Percentiles rank a stretch among this genome's conserved stretches.
phyloP scores from a whole-genome alignment of 2,797 vertebrate genomes.

The Simalia tracyae region DNA sequence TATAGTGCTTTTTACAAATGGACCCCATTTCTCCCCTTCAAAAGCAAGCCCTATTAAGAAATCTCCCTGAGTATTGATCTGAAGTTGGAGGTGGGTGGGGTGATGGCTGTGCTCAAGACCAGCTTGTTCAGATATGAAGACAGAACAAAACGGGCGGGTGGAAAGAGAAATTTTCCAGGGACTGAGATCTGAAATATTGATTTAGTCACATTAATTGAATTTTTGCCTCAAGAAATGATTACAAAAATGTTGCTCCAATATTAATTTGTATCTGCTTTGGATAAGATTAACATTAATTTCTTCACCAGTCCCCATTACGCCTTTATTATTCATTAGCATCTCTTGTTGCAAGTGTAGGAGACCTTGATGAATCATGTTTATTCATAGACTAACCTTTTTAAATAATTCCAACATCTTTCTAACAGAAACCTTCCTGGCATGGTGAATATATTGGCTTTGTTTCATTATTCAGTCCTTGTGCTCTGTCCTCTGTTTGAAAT shows the following conservation, averaged over 20 bases:
- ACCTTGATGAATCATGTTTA: slow-evolving; percentile 98
- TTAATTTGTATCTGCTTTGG: slow-evolving; percentile 89
- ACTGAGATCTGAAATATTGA: slow-evolving; percentile 85
- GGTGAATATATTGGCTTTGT: slow-evolving; percentile 92
- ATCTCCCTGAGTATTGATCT: slow-evolving; percentile 63
- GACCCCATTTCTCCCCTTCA: slow-evolving; percentile 47
- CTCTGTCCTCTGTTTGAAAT: slow-evolving; percentile 87
- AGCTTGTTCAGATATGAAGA: slow-evolving; percentile 65
- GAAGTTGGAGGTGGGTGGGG: slow-evolving; percentile 36
- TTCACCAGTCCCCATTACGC: slow-evolving; percentile 82
- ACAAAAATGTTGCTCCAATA: slow-evolving; percentile 87
- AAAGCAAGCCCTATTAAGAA: slow-evolving; percentile 56
- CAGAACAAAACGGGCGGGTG: slow-evolving; percentile 57
- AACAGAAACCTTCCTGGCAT: slow-evolving; percentile 92
- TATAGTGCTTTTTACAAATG: slow-evolving; percentile 58
- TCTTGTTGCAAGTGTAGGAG: slow-evolving; percentile 87
- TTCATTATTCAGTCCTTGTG: slow-evolving; percentile 95
- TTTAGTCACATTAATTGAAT: slow-evolving; percentile 89
- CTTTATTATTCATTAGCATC: slow-evolving; percentile 97
- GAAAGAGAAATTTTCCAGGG: slow-evolving; percentile 71
- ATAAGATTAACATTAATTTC: slow-evolving; percentile 85
- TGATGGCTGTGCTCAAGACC: slow-evolving; percentile 59
- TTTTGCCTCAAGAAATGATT: slow-evolving; percentile 90
- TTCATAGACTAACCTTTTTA: slow-evolving; percentile 99
- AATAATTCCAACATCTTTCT: slow-evolving; percentile 97